Conservation (phyloP, 2,797 vertebrate genomes). For the Harpagifer antarcticus region DNA sequence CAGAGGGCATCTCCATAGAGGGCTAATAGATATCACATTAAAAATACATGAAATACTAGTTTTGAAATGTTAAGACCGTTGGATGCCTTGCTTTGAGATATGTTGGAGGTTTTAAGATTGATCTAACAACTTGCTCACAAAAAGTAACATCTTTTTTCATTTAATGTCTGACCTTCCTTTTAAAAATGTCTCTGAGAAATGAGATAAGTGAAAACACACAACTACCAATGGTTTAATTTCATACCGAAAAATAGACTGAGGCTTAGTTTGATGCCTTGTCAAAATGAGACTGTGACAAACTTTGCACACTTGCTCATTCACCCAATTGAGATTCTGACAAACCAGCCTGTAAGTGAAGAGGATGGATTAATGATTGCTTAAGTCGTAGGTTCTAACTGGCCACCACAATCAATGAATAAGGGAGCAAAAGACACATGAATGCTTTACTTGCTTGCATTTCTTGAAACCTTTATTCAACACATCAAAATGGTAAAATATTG, state of each 20-base stretch:
- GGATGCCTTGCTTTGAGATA: not conserved
- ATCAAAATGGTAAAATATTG: constrained; percentile 78
- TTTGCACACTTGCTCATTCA: not conserved
- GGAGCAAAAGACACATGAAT: constrained; percentile 7
- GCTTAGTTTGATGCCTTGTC: too few species aligned
- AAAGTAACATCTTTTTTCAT: not conserved
- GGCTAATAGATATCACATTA: not conserved
- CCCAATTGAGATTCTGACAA: not conserved
- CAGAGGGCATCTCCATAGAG: constrained; percentile 10
- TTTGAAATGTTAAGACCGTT: not conserved
- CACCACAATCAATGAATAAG: not conserved
- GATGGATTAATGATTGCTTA: not conserved
- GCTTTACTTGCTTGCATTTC: constrained; percentile 65
- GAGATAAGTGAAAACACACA: not conserved
- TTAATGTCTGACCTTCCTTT: not conserved
- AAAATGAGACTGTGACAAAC: not conserved
- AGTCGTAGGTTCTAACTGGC: not conserved
- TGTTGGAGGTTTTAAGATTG: not conserved
- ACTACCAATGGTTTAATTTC: not conserved
- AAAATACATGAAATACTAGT: not conserved
- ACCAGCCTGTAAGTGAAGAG: not conserved
- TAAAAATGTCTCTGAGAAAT: not conserved
- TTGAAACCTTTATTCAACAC: constrained; percentile 80
- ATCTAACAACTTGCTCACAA: not conserved
- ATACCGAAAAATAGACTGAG: not conserved